Conservation (phyloP, 2,888 invertebrate genomes). For the Kryphioiulus occultus region DNA sequence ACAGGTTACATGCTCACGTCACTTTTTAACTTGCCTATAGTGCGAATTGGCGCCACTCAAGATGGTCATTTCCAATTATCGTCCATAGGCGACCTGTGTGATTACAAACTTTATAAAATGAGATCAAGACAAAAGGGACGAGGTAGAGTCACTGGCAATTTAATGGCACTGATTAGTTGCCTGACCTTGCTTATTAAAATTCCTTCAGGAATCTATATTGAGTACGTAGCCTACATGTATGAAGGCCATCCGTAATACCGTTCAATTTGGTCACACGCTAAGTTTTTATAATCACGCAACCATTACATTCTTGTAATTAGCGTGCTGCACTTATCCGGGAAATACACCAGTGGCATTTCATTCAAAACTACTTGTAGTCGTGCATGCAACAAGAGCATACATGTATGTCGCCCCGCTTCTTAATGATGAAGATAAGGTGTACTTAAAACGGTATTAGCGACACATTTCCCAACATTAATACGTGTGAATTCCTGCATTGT, state of each 20-base stretch:
- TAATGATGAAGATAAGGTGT: background rate
- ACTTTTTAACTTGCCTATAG: too few species aligned
- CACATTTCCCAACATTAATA: background rate
- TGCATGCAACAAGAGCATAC: background rate
- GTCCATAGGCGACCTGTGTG: background rate
- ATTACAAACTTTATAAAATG: background rate
- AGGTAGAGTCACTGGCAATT: background rate
- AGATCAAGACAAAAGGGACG: background rate
- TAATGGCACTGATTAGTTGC: background rate
- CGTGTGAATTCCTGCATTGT: background rate
- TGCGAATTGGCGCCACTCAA: too few species aligned
- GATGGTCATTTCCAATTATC: too few species aligned
- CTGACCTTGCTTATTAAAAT: conserved; percentile 28
- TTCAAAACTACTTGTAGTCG: background rate
- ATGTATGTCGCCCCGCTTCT: background rate
- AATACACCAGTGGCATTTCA: background rate
- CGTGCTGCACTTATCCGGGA: background rate
- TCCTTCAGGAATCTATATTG: background rate
- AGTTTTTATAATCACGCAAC: background rate
- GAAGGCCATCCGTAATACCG: background rate
- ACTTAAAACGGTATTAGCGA: background rate
- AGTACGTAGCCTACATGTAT: too few species aligned
- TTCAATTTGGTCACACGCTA: background rate
- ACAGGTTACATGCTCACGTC: too few species aligned
- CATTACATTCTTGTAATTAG: background rate